Percentiles rank a stretch among this genome's conserved stretches.
These are phyloP conservation scores for Nephrotoma appendiculata DNA, from an alignment of 2,888 invertebrate species.

Conservation along the genomic window DNA sequence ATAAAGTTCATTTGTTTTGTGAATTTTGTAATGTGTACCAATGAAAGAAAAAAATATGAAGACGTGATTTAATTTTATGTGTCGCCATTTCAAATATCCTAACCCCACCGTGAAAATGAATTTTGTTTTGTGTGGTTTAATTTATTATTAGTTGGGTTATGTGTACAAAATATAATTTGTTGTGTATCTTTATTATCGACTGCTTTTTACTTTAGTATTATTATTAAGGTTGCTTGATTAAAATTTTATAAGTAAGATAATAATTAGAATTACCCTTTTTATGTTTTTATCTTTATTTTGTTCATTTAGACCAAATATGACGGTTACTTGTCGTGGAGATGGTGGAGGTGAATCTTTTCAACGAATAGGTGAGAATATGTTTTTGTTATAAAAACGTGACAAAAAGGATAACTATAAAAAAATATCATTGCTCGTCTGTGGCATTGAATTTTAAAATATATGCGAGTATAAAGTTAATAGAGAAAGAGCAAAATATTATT, in stretches of 20 bases:
- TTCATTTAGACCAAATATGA: background rate
- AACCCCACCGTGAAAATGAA: background rate
- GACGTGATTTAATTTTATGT: background rate
- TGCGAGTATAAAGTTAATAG: background rate
- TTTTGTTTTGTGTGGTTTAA: background rate
- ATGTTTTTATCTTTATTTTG: background rate
- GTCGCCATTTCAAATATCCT: background rate
- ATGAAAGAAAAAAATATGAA: background rate
- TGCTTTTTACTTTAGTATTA: background rate
- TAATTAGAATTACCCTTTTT: background rate
- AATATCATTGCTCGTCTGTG: background rate
- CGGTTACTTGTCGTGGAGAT: conserved; percentile 1
- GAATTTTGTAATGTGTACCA: background rate
- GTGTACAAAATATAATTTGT: background rate
- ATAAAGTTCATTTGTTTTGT: background rate
- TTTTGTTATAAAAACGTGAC: background rate
- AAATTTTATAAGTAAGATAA: background rate
- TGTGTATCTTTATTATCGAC: background rate
- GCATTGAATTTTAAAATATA: background rate
- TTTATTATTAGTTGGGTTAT: background rate
- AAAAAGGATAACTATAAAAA: background rate
- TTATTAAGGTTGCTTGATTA: background rate
- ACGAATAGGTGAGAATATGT: background rate
- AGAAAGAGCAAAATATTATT: background rate
- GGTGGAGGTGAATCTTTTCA: background rate